Evolutionary conservation across 1,140 invertebrate genomes (phyloP).

Genomic region (Diprion similis): DNA sequence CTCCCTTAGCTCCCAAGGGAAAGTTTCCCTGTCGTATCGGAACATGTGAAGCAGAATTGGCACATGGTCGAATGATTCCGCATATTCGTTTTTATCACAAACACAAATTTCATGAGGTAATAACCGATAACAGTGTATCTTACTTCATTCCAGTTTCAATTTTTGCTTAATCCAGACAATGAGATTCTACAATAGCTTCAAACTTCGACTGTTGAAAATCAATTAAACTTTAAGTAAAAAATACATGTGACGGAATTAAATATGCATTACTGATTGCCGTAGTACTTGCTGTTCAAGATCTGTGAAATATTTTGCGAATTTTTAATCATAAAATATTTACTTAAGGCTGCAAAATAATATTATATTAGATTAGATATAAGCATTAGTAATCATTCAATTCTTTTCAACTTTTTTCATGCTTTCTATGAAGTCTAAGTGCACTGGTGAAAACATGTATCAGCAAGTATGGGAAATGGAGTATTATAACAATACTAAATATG

Average conservation of each 20-base stretch:
- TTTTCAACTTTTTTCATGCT: not conserved
- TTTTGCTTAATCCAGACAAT: not conserved
- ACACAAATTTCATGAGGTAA: slow-evolving; percentile 32
- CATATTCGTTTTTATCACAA: slow-evolving; percentile 40
- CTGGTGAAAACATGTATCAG: slow-evolving; percentile 14
- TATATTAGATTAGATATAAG: not conserved
- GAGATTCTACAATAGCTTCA: too few relatives aligned
- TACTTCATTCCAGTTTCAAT: not conserved
- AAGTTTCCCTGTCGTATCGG: slow-evolving; percentile 40
- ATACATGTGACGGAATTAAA: too few relatives aligned
- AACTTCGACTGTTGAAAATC: too few relatives aligned
- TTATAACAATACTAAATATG: not conserved
- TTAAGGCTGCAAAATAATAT: not conserved
- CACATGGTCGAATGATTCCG: slow-evolving; percentile 35
- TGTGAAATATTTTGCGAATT: not conserved
- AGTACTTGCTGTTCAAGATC: too few relatives aligned
- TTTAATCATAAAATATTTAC: not conserved
- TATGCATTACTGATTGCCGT: too few relatives aligned
- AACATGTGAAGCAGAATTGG: slow-evolving; percentile 27
- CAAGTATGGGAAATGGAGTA: slow-evolving; percentile 31
- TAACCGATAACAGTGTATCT: slow-evolving; percentile 7
- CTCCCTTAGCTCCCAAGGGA: slow-evolving; percentile 35
- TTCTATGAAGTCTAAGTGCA: not conserved
- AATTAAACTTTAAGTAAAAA: too few relatives aligned
- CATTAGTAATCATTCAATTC: not conserved